A percentile compares a stretch with the other conserved stretches of the same genome.
These are phyloP conservation scores for Choloepus hoffmanni DNA, from an alignment of 2,113 vertebrate species.

Conservation along the genomic window DNA sequence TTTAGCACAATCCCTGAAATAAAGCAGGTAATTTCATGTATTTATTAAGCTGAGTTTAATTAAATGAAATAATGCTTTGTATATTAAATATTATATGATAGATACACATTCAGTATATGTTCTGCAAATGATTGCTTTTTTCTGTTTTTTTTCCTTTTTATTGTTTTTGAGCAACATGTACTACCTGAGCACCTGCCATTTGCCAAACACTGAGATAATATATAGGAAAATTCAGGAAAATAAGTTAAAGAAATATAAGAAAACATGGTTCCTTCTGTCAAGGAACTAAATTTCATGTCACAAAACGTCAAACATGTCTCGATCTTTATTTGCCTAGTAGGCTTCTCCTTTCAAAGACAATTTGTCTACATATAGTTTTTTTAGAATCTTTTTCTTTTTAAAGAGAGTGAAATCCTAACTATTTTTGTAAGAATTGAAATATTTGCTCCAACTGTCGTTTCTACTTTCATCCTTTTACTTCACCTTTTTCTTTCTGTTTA, in stretches of 20 bases:
- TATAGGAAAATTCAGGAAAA: background rate
- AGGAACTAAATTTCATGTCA: background rate
- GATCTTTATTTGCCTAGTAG: slow-evolving; percentile 25
- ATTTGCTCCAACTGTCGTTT: slow-evolving; percentile 54
- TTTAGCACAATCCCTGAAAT: background rate
- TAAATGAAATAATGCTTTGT: background rate
- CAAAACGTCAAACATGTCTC: background rate
- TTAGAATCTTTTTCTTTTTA: slow-evolving; percentile 14
- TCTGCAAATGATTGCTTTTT: background rate
- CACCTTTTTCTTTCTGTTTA: slow-evolving; percentile 14
- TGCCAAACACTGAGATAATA: background rate
- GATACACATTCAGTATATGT: background rate
- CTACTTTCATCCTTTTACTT: slow-evolving; percentile 30
- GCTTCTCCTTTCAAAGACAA: slow-evolving; percentile 20
- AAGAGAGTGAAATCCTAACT: background rate
- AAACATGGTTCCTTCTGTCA: background rate
- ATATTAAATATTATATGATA: background rate
- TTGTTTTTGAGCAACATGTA: background rate
- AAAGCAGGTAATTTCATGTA: background rate
- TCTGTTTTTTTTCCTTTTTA: background rate
- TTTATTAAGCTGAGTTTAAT: background rate
- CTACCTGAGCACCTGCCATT: background rate
- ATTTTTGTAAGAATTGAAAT: slow-evolving; percentile 34
- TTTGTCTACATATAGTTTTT: slow-evolving; percentile 54
- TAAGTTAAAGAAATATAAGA: background rate